Evolutionary conservation across 2,797 vertebrate species (phyloP).

Genomic region (Lycodopsis pacificus): DNA sequence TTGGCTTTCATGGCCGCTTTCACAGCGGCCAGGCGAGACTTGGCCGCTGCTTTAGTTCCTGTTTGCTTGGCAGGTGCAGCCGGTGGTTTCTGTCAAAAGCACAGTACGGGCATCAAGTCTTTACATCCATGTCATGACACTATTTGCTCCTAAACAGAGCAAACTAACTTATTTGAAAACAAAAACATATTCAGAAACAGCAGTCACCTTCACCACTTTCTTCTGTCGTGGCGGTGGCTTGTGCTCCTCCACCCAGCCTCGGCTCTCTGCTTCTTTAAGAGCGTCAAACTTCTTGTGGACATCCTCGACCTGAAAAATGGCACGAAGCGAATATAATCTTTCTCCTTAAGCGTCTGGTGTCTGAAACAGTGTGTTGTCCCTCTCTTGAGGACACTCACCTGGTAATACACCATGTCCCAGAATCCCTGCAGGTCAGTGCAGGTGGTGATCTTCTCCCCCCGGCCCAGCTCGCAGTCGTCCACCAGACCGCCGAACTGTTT

Average conservation of each 20-base stretch:
- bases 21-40: conserved; percentile 87
- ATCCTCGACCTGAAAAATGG: conserved; percentile 87
- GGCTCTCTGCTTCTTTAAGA: conserved; percentile 87
- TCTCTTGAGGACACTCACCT: conserved; percentile 79
- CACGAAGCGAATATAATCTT: background rate
- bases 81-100: conserved; percentile 73
- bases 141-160: background rate
- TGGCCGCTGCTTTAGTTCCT: conserved; percentile 83
- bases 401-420: conserved; percentile 97
- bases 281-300: conserved; percentile 90
- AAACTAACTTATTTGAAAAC: too few relatives aligned
- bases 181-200: background rate
- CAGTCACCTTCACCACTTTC: conserved; percentile 85
- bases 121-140: background rate
- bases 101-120: background rate
- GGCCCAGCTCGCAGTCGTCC: conserved; percentile 91
- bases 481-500: conserved; percentile 92
- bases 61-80: conserved; percentile 61
- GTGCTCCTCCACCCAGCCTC: conserved; percentile 86
- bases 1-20: conserved; percentile 92
- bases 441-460: conserved; percentile 90
- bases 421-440: conserved; percentile 94
- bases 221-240: conserved; percentile 74
- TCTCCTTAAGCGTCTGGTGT: rapidly evolving
- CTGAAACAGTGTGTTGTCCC: background rate